Percentiles rank a stretch among this genome's conserved stretches.
Evolutionary conservation across 2,113 vertebrate species (phyloP).

Genomic region (Xiphias gladius): DNA sequence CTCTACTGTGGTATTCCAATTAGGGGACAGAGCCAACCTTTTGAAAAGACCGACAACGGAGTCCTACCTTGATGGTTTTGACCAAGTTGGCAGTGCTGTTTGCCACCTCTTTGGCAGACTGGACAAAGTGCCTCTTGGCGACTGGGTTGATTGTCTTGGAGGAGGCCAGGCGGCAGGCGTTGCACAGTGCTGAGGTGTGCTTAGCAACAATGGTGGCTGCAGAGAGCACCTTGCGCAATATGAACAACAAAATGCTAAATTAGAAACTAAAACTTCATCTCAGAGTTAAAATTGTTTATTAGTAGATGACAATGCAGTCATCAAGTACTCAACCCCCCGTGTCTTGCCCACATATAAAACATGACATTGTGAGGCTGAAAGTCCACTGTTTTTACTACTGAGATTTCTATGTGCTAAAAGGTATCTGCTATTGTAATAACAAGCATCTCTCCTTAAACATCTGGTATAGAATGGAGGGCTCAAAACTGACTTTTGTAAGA

Average conservation of each 20-base stretch:
- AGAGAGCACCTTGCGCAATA: slow-evolving; percentile 89
- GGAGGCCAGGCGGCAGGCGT: slow-evolving; percentile 96
- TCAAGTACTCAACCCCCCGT: background rate
- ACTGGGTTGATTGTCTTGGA: slow-evolving; percentile 96
- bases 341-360: background rate
- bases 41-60: background rate
- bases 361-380: background rate
- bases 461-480: too few species aligned
- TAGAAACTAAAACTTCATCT: background rate
- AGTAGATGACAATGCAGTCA: background rate
- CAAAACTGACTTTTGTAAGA: too few species aligned
- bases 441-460: background rate
- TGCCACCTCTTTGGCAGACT: slow-evolving; percentile 98
- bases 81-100: slow-evolving; percentile 99
- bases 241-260: slow-evolving; percentile 4
- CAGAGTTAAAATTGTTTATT: background rate
- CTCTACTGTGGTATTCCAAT: background rate
- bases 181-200: slow-evolving; percentile 97
- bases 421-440: background rate
- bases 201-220: slow-evolving; percentile 98
- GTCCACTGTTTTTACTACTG: too few species aligned
- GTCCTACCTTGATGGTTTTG: slow-evolving; percentile 96
- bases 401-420: too few species aligned
- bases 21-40: background rate
- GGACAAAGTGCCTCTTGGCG: slow-evolving; percentile 98